A percentile compares a stretch with the other conserved stretches of the same genome.
These are phyloP conservation scores for Hirtodrosophila histrioides DNA, from an alignment of 2,888 invertebrate genomes.

Conservation along the genomic window DNA sequence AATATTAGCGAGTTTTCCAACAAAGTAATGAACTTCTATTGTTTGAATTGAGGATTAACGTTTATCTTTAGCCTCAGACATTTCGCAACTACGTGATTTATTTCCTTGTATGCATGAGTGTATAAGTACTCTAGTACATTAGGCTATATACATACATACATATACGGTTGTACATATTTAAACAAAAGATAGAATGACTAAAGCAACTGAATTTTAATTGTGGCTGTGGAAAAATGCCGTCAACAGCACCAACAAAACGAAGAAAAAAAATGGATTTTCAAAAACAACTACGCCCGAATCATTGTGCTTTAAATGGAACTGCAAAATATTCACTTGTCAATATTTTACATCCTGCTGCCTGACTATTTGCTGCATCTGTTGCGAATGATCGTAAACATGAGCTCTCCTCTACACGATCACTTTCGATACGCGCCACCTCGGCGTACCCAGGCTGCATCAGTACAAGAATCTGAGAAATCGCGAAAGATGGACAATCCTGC, in stretches of 20 bases:
- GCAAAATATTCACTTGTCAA: conserved; percentile 46
- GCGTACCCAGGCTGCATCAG: conserved; percentile 17
- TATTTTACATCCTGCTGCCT: conserved; percentile 54
- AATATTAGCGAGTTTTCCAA: conserved; percentile 17
- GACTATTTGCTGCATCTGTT: conserved; percentile 57
- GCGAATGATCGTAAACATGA: conserved; percentile 60
- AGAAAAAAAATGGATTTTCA: conserved; percentile 63
- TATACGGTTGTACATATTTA: conserved; percentile 12
- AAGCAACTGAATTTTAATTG: conserved; percentile 23
- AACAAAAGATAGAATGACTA: conserved; percentile 53
- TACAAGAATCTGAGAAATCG: conserved; percentile 39
- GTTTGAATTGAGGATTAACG: conserved; percentile 19
- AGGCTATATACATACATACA: neutral
- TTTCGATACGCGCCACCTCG: conserved; percentile 49
- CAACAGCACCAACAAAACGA: conserved; percentile 34
- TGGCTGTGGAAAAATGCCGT: conserved; percentile 42
- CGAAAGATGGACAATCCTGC: conserved; percentile 27
- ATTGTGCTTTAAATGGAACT: conserved; percentile 47
- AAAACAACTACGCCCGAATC: conserved; percentile 26
- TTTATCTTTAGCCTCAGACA: conserved; percentile 24
- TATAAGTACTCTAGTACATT: conserved; percentile 6
- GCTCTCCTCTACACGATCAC: conserved; percentile 63
- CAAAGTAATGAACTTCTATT: conserved; percentile 20
- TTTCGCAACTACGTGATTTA: conserved; percentile 59
- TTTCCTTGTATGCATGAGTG: conserved; percentile 55